phyloP scores from a whole-genome alignment of 2,888 invertebrate species.

The Cyrtodaria siliqua region DNA sequence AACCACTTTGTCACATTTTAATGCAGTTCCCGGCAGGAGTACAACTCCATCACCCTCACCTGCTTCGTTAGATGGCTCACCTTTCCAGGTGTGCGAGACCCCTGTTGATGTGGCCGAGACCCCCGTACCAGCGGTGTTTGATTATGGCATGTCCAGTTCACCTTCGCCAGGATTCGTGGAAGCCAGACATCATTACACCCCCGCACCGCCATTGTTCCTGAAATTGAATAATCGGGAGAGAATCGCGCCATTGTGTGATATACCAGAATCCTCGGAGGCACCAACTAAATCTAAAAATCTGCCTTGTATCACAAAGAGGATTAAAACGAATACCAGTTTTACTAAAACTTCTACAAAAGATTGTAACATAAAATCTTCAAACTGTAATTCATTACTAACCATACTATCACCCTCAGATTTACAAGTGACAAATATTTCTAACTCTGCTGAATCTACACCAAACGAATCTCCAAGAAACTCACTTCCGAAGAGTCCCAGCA shows the following conservation, averaged over 20 bases:
- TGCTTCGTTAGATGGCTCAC: too few species aligned
- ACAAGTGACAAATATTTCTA: too few species aligned
- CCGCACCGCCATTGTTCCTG: conserved; percentile 31
- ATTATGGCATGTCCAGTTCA: conserved; percentile 20
- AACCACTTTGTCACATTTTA: too few species aligned
- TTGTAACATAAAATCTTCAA: too few species aligned
- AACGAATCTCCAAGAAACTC: conserved; percentile 20
- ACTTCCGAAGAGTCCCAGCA: conserved; percentile 18
- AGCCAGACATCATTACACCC: conserved; percentile 43
- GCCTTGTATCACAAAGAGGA: too few species aligned
- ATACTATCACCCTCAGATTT: too few species aligned
- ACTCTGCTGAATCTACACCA: conserved; percentile 12
- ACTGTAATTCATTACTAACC: too few species aligned
- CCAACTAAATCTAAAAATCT: too few species aligned
- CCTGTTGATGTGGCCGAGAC: background rate
- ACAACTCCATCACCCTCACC: background rate
- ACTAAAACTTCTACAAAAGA: too few species aligned
- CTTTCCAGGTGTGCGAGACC: background rate
- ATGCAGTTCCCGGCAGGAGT: background rate
- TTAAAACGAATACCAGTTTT: too few species aligned
- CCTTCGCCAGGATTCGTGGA: conserved; percentile 23
- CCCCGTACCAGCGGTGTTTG: background rate
- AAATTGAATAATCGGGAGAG: background rate
- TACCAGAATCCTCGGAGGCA: too few species aligned
- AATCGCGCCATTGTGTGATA: too few species aligned